Evolutionary conservation across 2,888 invertebrate species (phyloP).

Genomic region (Ophion slaviceki): DNA sequence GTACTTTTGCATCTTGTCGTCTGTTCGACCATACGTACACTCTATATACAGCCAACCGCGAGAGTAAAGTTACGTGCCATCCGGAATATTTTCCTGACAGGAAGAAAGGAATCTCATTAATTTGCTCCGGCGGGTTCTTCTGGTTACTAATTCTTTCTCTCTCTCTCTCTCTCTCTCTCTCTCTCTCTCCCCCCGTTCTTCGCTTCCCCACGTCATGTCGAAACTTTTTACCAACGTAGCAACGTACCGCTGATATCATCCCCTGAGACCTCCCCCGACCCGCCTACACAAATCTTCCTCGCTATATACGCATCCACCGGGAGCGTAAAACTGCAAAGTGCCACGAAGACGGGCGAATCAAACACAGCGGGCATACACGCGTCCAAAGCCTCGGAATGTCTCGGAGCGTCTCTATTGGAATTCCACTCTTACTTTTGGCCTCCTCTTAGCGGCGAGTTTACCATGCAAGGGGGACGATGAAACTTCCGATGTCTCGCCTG

Average conservation of each 20-base stretch:
- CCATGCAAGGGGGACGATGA: not conserved
- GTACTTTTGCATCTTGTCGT: slow-evolving; percentile 51
- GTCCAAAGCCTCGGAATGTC: slow-evolving; percentile 8
- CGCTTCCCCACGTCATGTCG: slow-evolving; percentile 11
- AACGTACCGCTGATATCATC: slow-evolving; percentile 43
- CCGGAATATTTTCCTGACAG: slow-evolving; percentile 78
- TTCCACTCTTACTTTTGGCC: slow-evolving; percentile 24
- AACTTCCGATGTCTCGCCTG: slow-evolving; percentile 24
- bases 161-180: slow-evolving; percentile 18
- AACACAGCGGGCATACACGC: not conserved
- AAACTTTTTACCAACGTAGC: slow-evolving; percentile 57
- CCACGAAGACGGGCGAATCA: not conserved
- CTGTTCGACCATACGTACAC: slow-evolving; percentile 27
- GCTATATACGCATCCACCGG: too few relatives aligned
- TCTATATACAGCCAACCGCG: slow-evolving; percentile 9
- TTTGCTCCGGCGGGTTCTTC: slow-evolving; percentile 73
- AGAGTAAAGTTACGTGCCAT: slow-evolving; percentile 64
- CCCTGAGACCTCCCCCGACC: not conserved
- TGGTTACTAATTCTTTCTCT: slow-evolving; percentile 61
- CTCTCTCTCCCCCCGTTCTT: slow-evolving; percentile 16
- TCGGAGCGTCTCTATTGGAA: slow-evolving; percentile 31
- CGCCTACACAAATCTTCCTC: too few relatives aligned
- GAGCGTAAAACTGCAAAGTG: not conserved
- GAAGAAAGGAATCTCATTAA: slow-evolving; percentile 81
- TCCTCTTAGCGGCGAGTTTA: slow-evolving; percentile 36